Percentiles rank a stretch among this genome's conserved stretches.
These are phyloP conservation scores for Eurystomus glaucurus DNA, from an alignment of 2,797 vertebrate species.

Conservation along the genomic window DNA sequence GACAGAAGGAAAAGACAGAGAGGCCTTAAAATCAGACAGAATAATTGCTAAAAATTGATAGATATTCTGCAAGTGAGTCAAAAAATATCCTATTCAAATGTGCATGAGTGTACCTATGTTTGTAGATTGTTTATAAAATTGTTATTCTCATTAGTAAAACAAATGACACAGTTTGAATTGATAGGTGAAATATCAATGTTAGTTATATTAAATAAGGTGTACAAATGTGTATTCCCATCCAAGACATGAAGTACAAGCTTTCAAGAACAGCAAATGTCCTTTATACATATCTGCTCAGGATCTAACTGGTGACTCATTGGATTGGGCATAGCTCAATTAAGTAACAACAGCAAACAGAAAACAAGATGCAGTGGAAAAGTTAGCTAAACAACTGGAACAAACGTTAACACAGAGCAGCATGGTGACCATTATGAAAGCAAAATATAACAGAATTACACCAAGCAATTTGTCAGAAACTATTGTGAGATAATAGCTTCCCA, in stretches of 20 bases:
- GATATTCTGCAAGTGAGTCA: background rate
- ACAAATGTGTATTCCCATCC: background rate
- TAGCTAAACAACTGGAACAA: accelerated
- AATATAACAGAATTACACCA: background rate
- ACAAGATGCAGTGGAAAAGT: background rate
- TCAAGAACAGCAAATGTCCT: background rate
- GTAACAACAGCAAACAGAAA: background rate
- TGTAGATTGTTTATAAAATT: background rate
- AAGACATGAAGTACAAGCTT: background rate
- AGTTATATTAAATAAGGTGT: background rate
- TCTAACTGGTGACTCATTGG: background rate
- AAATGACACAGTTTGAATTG: background rate
- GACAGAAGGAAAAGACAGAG: background rate
- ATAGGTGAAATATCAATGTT: background rate
- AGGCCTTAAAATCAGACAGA: background rate
- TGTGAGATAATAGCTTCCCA: background rate
- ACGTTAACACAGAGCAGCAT: accelerated
- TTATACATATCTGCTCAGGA: background rate
- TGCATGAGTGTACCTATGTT: background rate
- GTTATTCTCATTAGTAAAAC: background rate
- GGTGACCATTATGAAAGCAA: background rate
- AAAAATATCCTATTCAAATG: background rate
- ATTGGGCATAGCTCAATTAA: background rate
- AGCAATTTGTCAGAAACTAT: background rate
- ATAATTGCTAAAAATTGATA: background rate